These are phyloP conservation scores for Pardalotus punctatus DNA, from an alignment of 2,113 vertebrate genomes.

Conservation along the genomic window DNA sequence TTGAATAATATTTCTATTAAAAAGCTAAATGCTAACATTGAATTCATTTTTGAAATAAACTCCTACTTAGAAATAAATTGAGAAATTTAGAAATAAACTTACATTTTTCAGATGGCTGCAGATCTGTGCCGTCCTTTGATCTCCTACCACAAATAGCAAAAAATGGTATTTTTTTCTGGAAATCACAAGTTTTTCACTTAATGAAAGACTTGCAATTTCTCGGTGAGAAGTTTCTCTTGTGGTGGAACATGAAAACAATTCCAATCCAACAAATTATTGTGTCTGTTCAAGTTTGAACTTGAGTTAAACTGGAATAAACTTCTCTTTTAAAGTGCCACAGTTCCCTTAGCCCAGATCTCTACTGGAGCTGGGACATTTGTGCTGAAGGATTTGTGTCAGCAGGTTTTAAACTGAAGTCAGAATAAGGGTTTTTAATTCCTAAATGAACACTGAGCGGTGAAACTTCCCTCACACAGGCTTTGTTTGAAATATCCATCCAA, in stretches of 20 bases:
- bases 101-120: background rate
- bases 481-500: background rate
- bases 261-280: background rate
- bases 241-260: background rate
- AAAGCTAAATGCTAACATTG: background rate
- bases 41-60: background rate
- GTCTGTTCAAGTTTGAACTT: background rate
- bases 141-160: background rate
- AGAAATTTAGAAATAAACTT: background rate
- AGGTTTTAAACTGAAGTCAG: background rate
- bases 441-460: background rate
- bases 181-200: background rate
- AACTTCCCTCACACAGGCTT: background rate
- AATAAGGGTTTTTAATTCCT: background rate
- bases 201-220: background rate
- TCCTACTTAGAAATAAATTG: background rate
- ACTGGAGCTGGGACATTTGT: too few relatives aligned
- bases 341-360: background rate
- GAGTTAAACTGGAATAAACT: background rate
- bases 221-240: background rate
- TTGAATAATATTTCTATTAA: background rate
- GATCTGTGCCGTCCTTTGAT: background rate
- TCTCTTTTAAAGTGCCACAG: fast-evolving
- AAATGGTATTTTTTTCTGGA: background rate
- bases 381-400: background rate